Evolutionary conservation across 1,140 invertebrate species (phyloP).

Genomic region (Goniozus legneri): DNA sequence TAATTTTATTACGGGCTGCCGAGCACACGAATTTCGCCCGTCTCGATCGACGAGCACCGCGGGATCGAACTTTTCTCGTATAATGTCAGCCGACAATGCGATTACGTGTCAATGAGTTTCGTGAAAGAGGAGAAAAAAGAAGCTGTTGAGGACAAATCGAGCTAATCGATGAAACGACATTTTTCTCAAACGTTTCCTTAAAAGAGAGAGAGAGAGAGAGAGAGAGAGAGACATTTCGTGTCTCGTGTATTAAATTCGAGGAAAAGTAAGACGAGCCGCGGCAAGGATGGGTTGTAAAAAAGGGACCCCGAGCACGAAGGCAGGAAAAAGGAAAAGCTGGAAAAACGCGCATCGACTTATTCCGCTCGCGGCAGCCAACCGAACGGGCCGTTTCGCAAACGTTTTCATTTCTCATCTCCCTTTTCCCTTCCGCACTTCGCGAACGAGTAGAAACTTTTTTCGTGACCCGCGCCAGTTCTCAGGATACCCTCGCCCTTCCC

Average conservation of each 20-base stretch:
- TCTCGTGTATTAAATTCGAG: too few species aligned
- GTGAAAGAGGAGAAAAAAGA: too few species aligned
- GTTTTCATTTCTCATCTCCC: constrained; percentile 3
- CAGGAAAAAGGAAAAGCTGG: background rate
- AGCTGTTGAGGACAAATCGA: too few species aligned
- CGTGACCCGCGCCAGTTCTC: background rate
- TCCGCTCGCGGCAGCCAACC: background rate
- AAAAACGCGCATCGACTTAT: background rate
- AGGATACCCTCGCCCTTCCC: background rate
- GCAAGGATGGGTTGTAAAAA: background rate
- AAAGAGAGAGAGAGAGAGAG: background rate
- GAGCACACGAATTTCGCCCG: constrained; percentile 23
- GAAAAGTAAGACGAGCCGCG: background rate
- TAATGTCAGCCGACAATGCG: background rate
- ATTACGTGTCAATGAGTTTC: background rate
- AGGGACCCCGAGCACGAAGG: too few species aligned
- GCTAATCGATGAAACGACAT: too few species aligned
- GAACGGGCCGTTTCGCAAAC: constrained; percentile 6
- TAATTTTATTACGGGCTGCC: constrained; percentile 37
- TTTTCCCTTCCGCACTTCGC: background rate
- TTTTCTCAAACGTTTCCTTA: too few species aligned
- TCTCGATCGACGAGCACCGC: constrained; percentile 14
- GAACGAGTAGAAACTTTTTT: constrained; percentile 2
- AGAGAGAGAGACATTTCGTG: background rate
- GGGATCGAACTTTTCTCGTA: constrained; percentile 5